phyloP scores from a whole-genome alignment of 2,797 vertebrate species.

The Remorina albescens region DNA sequence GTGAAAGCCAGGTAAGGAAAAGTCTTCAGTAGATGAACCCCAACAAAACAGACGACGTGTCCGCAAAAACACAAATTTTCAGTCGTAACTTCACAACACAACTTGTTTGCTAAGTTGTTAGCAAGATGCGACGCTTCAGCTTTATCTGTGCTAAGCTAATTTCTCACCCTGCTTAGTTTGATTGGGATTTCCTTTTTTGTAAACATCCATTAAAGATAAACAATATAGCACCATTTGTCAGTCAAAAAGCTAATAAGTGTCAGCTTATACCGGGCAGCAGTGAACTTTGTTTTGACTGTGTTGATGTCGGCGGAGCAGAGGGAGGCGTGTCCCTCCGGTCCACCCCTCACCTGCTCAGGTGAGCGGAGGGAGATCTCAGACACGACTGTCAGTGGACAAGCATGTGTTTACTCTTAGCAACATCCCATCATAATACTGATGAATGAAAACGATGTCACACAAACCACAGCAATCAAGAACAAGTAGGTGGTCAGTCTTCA shows the following conservation, averaged over 20 bases:
- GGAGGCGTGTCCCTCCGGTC: slow-evolving; percentile 62
- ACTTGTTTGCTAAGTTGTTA: slow-evolving; percentile 25
- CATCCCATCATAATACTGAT: background rate
- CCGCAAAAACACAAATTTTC: no score
- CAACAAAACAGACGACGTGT: no score
- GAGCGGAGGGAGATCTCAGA: background rate
- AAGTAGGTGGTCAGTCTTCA: no score
- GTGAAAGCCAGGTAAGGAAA: slow-evolving; percentile 61
- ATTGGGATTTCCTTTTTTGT: background rate
- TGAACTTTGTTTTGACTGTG: background rate
- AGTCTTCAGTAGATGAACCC: no score
- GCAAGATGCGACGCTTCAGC: background rate
- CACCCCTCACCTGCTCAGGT: slow-evolving; percentile 32
- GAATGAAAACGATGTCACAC: background rate
- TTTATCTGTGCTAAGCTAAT: slow-evolving; percentile 42
- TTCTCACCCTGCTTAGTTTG: background rate
- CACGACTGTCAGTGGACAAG: background rate
- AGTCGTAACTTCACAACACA: background rate
- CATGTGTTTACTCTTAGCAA: background rate
- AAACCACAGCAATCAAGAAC: no score
- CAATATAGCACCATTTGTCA: background rate
- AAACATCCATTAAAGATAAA: background rate
- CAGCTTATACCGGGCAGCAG: background rate
- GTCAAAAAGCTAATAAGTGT: background rate
- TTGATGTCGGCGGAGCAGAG: slow-evolving; percentile 1